A percentile compares a stretch with the other conserved stretches of the same genome.
Conservation (phyloP, 2,888 invertebrate species). For the Podotricha telesiphe region DNA sequence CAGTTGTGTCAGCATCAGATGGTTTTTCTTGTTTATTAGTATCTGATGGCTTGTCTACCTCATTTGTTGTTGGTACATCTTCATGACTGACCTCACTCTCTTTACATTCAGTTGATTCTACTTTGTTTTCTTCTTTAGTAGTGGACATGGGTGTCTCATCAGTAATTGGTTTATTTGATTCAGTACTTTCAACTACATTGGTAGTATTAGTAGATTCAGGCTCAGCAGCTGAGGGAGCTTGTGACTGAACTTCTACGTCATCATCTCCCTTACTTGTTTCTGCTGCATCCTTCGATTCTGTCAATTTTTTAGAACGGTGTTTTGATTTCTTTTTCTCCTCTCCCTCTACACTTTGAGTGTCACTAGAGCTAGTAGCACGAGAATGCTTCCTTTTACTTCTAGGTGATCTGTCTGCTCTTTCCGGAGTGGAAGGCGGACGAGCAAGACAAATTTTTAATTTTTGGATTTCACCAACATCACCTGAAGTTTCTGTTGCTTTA, state of each 20-base stretch:
- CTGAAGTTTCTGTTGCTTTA: constrained; percentile 74
- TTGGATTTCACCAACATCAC: constrained; percentile 84
- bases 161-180: constrained; percentile 39
- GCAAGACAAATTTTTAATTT: constrained; percentile 86
- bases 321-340: constrained; percentile 74
- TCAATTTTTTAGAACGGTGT: constrained; percentile 66
- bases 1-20: constrained; percentile 52
- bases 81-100: constrained; percentile 21
- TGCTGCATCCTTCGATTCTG: constrained; percentile 64
- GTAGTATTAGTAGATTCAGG: constrained; percentile 36
- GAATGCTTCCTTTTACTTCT: constrained; percentile 80
- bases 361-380: constrained; percentile 77
- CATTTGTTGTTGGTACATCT: neutral
- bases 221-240: constrained; percentile 39
- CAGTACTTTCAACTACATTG: constrained; percentile 23
- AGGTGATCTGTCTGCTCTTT: constrained; percentile 78
- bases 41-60: constrained; percentile 19
- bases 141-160: constrained; percentile 63
- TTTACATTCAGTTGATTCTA: constrained; percentile 42
- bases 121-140: constrained; percentile 59
- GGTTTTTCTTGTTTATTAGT: constrained; percentile 31
- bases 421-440: constrained; percentile 82
- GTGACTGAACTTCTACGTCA: constrained; percentile 55
- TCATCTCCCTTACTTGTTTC: constrained; percentile 67
- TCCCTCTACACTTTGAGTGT: constrained; percentile 72